phyloP scores from a whole-genome alignment of 1,140 invertebrate genomes.

The Zaprionus africanus region DNA sequence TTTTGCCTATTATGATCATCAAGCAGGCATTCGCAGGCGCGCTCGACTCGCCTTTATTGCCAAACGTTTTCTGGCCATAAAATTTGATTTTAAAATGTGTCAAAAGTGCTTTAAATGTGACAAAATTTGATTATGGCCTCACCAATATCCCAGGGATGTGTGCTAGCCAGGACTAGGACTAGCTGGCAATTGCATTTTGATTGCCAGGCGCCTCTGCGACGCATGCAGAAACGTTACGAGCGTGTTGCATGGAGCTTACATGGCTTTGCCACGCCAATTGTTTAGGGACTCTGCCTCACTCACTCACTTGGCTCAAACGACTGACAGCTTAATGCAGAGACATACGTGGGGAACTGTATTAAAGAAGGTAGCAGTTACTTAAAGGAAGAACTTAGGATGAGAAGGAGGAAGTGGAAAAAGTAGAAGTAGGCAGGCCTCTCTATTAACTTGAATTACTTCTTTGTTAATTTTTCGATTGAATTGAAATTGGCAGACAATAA shows the following conservation, averaged over 20 bases:
- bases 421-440: background rate
- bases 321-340: slow-evolving; percentile 32
- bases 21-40: slow-evolving; percentile 9
- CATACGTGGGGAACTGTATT: background rate
- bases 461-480: too few species aligned
- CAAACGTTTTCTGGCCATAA: slow-evolving; percentile 61
- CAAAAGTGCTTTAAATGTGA: slow-evolving; percentile 76
- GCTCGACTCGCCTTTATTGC: slow-evolving; percentile 44
- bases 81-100: slow-evolving; percentile 79
- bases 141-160: slow-evolving; percentile 3
- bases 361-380: background rate
- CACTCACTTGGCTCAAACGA: slow-evolving; percentile 10
- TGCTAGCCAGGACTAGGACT: background rate
- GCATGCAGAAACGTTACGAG: slow-evolving; percentile 38
- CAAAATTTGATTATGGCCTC: slow-evolving; percentile 63
- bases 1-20: slow-evolving; percentile 68
- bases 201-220: slow-evolving; percentile 52
- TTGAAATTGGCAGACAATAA: too few species aligned
- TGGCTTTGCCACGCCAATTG: slow-evolving; percentile 46
- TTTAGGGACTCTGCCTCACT: slow-evolving; percentile 38
- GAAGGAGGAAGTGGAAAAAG: background rate
- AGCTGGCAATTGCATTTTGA: slow-evolving; percentile 49
- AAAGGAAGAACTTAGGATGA: background rate
- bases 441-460: too few species aligned
- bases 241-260: slow-evolving; percentile 31